Evolutionary conservation across 2,888 invertebrate species (phyloP).

Genomic region (Palloptera scutellata): DNA sequence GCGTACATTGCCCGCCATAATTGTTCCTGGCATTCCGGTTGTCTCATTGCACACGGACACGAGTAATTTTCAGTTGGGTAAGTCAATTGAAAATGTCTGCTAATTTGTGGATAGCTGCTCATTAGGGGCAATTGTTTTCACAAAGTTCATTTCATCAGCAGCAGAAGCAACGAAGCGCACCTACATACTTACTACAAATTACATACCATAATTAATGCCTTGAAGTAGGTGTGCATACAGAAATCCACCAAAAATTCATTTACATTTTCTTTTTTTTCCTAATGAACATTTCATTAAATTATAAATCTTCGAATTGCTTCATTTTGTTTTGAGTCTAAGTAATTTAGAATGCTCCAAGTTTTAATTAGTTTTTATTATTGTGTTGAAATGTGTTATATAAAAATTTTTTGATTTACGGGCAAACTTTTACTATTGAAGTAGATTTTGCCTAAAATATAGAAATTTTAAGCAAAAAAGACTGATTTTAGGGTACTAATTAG

Average conservation of each 20-base stretch:
- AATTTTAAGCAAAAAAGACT: too few relatives aligned
- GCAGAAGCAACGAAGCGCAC: too few relatives aligned
- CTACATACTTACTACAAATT: too few relatives aligned
- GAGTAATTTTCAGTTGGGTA: conserved; percentile 69
- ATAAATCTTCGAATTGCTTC: neutral
- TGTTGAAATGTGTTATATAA: too few relatives aligned
- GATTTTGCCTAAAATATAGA: too few relatives aligned
- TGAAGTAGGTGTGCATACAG: too few relatives aligned
- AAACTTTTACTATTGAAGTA: too few relatives aligned
- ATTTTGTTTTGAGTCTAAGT: neutral
- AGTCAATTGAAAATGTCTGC: conserved; percentile 34
- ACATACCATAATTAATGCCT: too few relatives aligned
- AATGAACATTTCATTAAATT: neutral
- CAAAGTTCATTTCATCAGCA: too few relatives aligned
- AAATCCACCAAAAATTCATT: too few relatives aligned
- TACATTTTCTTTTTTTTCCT: neutral
- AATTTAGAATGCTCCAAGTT: neutral
- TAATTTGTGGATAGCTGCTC: neutral
- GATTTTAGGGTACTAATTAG: too few relatives aligned
- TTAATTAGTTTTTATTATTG: neutral
- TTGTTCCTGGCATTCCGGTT: conserved; percentile 81
- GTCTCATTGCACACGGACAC: conserved; percentile 81
- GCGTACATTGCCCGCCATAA: conserved; percentile 86
- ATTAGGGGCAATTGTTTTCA: neutral
- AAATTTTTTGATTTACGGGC: too few relatives aligned